phyloP scores from a whole-genome alignment of 2,888 invertebrate genomes.

The Drosophila barbarae region DNA sequence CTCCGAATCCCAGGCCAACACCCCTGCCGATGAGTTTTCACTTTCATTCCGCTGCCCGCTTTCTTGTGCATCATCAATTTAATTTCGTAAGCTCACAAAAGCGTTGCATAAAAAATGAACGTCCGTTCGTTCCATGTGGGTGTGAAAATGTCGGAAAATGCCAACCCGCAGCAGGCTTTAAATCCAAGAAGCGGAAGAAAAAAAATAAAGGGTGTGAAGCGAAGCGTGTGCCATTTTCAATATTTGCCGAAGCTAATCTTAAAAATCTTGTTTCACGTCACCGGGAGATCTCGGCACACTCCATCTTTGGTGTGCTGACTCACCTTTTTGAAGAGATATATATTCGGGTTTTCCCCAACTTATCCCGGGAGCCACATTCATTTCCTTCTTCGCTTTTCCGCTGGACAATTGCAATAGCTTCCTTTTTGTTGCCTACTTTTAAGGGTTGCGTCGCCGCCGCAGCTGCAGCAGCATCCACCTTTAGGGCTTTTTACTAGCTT shows the following conservation, averaged over 20 bases:
- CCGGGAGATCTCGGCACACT: conserved; percentile 41
- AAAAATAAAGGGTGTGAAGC: conserved; percentile 67
- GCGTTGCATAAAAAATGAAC: conserved; percentile 70
- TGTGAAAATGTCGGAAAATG: conserved; percentile 34
- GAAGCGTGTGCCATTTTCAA: conserved; percentile 64
- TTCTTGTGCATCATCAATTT: conserved; percentile 66
- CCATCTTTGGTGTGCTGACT: conserved; percentile 51
- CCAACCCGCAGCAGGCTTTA: conserved; percentile 41
- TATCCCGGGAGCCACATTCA: conserved; percentile 26
- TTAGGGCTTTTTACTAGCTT: conserved; percentile 53
- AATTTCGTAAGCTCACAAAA: conserved; percentile 69
- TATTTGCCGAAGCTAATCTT: conserved; percentile 68
- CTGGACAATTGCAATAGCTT: conserved; percentile 60
- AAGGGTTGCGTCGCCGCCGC: conserved; percentile 57
- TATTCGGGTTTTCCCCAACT: conserved; percentile 1
- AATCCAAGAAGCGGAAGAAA: conserved; percentile 12
- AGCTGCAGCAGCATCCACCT: conserved; percentile 37
- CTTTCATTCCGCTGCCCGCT: conserved; percentile 50
- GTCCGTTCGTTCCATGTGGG: conserved; percentile 46
- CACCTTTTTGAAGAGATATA: conserved; percentile 44
- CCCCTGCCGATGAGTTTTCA: conserved; percentile 53
- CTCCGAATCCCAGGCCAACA: neutral
- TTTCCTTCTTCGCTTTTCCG: conserved; percentile 6
- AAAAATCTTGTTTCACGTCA: conserved; percentile 70
- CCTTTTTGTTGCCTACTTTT: conserved; percentile 64